These are phyloP conservation scores for Chiroxiphia lanceolata DNA, from an alignment of 2,797 vertebrate species.

Conservation along the genomic window DNA sequence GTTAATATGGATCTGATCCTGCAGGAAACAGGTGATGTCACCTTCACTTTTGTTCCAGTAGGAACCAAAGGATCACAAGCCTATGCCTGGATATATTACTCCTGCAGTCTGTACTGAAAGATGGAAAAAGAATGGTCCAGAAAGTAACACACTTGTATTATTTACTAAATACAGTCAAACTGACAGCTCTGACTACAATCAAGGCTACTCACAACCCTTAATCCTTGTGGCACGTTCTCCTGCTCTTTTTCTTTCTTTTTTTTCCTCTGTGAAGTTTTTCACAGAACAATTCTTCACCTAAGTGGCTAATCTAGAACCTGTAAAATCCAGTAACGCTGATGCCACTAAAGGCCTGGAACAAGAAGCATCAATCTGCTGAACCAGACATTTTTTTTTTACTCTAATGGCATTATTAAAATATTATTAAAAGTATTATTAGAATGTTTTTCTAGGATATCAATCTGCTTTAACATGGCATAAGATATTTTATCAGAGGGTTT, in stretches of 20 bases:
- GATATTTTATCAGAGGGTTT: background rate
- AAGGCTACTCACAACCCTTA: background rate
- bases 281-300: background rate
- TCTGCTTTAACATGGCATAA: background rate
- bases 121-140: background rate
- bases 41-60: background rate
- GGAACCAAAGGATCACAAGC: background rate
- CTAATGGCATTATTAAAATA: background rate
- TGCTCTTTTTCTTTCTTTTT: background rate
- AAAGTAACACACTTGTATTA: background rate
- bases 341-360: background rate
- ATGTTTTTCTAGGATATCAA: background rate
- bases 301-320: background rate
- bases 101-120: background rate
- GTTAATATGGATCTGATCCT: background rate
- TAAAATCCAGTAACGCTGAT: background rate
- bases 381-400: background rate
- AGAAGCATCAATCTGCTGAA: background rate
- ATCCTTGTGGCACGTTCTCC: background rate
- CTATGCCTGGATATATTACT: background rate
- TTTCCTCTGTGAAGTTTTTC: background rate
- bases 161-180: background rate
- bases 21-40: background rate
- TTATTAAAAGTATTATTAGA: background rate
- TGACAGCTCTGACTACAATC: background rate